phyloP scores from a whole-genome alignment of 2,113 vertebrate species.

The Syngnathus typhle region DNA sequence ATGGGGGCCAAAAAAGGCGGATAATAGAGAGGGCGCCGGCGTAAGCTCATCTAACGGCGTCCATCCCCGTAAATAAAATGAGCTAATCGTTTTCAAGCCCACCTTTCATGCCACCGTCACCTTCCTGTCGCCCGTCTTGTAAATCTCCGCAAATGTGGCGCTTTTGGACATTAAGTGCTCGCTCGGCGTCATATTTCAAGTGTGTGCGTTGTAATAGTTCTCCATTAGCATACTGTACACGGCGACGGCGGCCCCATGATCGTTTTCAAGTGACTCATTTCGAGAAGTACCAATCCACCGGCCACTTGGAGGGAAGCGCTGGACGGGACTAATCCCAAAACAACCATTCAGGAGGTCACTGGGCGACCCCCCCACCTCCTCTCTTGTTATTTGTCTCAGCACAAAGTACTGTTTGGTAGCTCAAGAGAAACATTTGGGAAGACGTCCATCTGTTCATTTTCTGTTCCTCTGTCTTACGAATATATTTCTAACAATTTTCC shows the following conservation, averaged over 20 bases:
- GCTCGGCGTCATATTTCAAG: constrained; percentile 74
- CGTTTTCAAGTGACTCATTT: constrained; percentile 76
- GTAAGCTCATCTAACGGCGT: constrained; percentile 61
- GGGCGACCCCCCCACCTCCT: constrained; percentile 45
- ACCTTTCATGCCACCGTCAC: constrained; percentile 52
- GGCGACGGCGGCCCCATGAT: constrained; percentile 60
- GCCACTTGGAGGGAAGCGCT: constrained; percentile 67
- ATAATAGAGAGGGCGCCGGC: constrained; percentile 63
- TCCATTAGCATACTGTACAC: constrained; percentile 74
- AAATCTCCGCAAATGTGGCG: constrained; percentile 70
- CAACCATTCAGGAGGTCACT: constrained; percentile 68
- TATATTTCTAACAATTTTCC: not conserved
- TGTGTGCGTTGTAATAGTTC: constrained; percentile 60
- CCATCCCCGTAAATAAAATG: constrained; percentile 73
- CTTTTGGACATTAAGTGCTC: constrained; percentile 74
- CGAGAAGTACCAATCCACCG: constrained; percentile 69
- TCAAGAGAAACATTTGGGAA: not conserved
- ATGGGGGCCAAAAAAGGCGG: constrained; percentile 11
- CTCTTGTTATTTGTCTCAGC: constrained; percentile 68
- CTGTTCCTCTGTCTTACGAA: not conserved
- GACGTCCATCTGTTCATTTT: not conserved
- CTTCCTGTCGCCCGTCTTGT: constrained; percentile 50
- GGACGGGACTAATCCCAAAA: constrained; percentile 69
- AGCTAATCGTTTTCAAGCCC: constrained; percentile 66
- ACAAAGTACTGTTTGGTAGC: constrained; percentile 37